A percentile compares a stretch with the other conserved stretches of the same genome.
Conservation (phyloP, 2,888 invertebrate species). For the Drosophila mulleri region DNA sequence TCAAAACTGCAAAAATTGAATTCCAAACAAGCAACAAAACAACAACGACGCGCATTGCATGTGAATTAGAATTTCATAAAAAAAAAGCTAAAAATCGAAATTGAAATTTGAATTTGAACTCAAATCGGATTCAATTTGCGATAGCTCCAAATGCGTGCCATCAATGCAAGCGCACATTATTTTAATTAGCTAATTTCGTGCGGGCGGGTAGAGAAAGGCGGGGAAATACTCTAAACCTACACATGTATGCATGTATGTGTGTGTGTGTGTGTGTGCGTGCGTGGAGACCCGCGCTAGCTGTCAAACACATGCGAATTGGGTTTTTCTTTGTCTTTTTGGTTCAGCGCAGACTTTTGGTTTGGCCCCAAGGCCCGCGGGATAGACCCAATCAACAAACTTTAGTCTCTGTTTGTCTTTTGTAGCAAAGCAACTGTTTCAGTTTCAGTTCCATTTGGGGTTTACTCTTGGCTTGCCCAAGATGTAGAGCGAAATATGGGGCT, state of each 20-base stretch:
- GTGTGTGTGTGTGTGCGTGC: not conserved
- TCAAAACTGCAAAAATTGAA: constrained; percentile 41
- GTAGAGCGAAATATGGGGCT: no score
- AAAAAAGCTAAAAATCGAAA: constrained; percentile 28
- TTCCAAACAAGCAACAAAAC: constrained; percentile 1
- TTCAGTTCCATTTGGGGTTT: constrained; percentile 13
- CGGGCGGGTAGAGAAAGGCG: not conserved
- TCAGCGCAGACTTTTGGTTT: constrained; percentile 27
- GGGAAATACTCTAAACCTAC: no score
- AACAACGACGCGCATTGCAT: constrained; percentile 37
- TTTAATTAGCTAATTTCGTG: constrained; percentile 62
- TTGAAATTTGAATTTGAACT: constrained; percentile 9
- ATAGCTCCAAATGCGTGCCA: constrained; percentile 54
- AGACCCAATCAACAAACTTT: constrained; percentile 34
- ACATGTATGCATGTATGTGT: no score
- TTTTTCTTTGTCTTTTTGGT: constrained; percentile 18
- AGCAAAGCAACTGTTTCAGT: constrained; percentile 21
- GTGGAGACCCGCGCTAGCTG: not conserved
- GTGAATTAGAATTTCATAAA: constrained; percentile 33
- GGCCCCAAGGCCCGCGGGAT: constrained; percentile 46
- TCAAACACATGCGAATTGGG: constrained; percentile 11
- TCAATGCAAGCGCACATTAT: constrained; percentile 52
- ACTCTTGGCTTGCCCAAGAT: not conserved
- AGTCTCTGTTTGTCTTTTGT: constrained; percentile 4
- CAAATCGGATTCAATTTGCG: constrained; percentile 54